Percentiles rank a stretch among this genome's conserved stretches.
phyloP scores from a whole-genome alignment of 1,140 invertebrate species.

The Chironomus striatipennis region DNA sequence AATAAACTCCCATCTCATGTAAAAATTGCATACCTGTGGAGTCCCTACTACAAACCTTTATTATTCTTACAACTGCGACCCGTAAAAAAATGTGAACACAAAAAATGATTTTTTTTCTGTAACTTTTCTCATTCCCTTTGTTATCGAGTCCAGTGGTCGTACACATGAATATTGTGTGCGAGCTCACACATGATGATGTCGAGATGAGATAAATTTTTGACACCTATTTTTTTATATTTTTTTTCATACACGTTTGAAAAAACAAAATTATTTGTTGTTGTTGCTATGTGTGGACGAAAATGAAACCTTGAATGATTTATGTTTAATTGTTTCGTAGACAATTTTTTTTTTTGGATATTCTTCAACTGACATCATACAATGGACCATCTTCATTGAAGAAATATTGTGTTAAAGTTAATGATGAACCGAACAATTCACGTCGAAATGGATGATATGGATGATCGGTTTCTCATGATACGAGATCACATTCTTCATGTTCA shows the following conservation, averaged over 20 bases:
- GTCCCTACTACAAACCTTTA: no score
- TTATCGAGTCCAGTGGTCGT: no score
- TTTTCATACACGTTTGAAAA: neutral
- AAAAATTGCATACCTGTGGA: no score
- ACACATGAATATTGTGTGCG: neutral
- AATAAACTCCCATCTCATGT: no score
- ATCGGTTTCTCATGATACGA: conserved; percentile 12
- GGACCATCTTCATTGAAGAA: neutral
- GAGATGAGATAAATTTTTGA: neutral
- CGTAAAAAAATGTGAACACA: no score
- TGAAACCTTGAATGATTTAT: conserved; percentile 8
- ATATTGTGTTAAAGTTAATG: neutral
- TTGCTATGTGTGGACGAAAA: neutral
- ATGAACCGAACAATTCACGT: neutral
- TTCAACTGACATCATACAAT: neutral
- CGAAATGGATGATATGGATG: neutral
- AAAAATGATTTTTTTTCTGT: no score
- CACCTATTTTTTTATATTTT: neutral
- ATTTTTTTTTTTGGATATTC: no score
- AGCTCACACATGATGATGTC: neutral
- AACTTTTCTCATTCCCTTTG: no score
- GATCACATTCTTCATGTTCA: neutral
- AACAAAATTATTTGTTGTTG: neutral
- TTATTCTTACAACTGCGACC: no score
- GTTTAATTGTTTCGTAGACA: neutral